Conservation (phyloP, 2,888 invertebrate genomes). For the Drosophila anomelani region DNA sequence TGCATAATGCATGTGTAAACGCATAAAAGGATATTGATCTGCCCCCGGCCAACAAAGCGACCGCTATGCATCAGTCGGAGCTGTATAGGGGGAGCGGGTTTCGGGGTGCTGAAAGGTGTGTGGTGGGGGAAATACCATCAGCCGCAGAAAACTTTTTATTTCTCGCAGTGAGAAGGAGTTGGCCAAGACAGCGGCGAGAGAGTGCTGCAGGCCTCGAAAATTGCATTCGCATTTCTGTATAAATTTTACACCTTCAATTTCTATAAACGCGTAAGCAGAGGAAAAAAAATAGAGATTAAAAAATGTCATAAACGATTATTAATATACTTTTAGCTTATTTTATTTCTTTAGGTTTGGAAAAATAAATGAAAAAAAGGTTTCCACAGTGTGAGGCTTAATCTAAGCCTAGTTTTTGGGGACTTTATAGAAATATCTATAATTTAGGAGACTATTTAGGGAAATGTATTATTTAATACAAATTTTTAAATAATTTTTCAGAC, state of each 20-base stretch:
- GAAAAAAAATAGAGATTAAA: not conserved
- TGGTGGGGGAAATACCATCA: slow-evolving; percentile 29
- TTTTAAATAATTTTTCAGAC: not conserved
- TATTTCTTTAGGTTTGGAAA: too few relatives aligned
- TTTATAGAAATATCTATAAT: not conserved
- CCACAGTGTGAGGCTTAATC: not conserved
- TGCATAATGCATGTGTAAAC: slow-evolving; percentile 49
- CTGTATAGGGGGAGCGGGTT: not conserved
- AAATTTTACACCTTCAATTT: slow-evolving; percentile 50
- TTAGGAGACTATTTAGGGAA: too few relatives aligned
- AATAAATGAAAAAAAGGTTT: too few relatives aligned
- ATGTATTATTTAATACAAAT: not conserved
- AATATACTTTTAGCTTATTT: not conserved
- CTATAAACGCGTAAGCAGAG: slow-evolving; percentile 2
- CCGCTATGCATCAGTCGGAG: slow-evolving; percentile 68
- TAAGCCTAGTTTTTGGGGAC: not conserved
- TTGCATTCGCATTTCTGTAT: slow-evolving; percentile 59
- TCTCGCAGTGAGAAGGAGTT: slow-evolving; percentile 54
- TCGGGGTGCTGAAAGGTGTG: not conserved
- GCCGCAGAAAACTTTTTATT: slow-evolving; percentile 69
- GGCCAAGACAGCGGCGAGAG: slow-evolving; percentile 54
- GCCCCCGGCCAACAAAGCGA: slow-evolving; percentile 71
- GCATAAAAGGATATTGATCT: slow-evolving; percentile 82
- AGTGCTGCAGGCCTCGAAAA: slow-evolving; percentile 65
- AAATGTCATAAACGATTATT: not conserved